phyloP scores from a whole-genome alignment of 1,140 invertebrate species.

The Drosophila auraria region DNA sequence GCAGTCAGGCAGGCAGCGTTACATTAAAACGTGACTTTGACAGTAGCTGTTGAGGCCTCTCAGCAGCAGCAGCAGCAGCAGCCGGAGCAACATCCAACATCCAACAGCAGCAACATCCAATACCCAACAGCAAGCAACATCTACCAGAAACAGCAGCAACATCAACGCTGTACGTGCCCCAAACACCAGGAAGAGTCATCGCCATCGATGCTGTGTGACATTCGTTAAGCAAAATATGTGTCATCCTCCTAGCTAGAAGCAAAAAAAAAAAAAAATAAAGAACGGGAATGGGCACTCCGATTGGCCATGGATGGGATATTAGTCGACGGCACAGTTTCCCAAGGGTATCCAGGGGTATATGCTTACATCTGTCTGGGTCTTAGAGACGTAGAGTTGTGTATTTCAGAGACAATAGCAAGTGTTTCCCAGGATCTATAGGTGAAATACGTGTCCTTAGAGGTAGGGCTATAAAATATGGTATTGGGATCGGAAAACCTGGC shows the following conservation, averaged over 20 bases:
- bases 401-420: slow-evolving; percentile 3
- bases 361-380: background rate
- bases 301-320: slow-evolving; percentile 39
- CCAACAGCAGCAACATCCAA: slow-evolving; percentile 51
- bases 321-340: slow-evolving; percentile 31
- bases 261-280: background rate
- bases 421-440: slow-evolving; percentile 25
- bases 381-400: no score
- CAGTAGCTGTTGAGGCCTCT: slow-evolving; percentile 76
- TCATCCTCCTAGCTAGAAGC: slow-evolving; percentile 47
- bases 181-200: slow-evolving; percentile 44
- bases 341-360: slow-evolving; percentile 34
- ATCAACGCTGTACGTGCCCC: slow-evolving; percentile 38
- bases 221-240: slow-evolving; percentile 81
- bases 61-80: slow-evolving; percentile 45
- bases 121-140: slow-evolving; percentile 45
- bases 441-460: slow-evolving; percentile 13
- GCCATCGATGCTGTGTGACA: slow-evolving; percentile 64
- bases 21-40: slow-evolving; percentile 83
- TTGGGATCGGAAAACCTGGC: slow-evolving; percentile 5
- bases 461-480: slow-evolving; percentile 18
- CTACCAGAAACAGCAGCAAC: slow-evolving; percentile 32
- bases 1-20: slow-evolving; percentile 52
- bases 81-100: slow-evolving; percentile 27
- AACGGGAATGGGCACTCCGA: slow-evolving; percentile 34